A percentile compares a stretch with the other conserved stretches of the same genome.
Conservation (phyloP, 2,797 vertebrate species). For the Urocyon cinereoargenteus region DNA sequence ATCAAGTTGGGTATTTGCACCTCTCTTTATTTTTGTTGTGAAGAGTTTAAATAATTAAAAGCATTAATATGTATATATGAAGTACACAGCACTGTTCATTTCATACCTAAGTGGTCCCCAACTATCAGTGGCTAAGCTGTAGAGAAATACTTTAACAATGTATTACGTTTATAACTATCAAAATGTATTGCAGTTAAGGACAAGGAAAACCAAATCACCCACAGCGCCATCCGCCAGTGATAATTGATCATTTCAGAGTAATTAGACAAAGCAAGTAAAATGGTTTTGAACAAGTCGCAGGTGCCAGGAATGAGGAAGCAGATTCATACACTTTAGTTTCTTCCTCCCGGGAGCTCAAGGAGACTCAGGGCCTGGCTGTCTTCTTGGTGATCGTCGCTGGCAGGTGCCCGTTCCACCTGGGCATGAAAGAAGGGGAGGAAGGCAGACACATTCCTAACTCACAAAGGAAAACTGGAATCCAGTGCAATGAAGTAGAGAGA, state of each 20-base stretch:
- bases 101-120: not conserved
- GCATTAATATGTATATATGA: not conserved
- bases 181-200: not conserved
- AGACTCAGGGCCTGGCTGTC: not conserved
- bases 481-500: not conserved
- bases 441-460: not conserved
- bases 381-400: not conserved
- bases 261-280: conserved; percentile 36
- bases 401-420: not conserved
- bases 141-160: not conserved
- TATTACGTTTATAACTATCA: not conserved
- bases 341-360: rapidly evolving
- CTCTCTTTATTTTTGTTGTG: conserved; percentile 1
- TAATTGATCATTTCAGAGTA: not conserved
- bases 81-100: not conserved
- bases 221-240: not conserved
- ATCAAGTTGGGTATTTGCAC: not conserved
- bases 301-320: not conserved
- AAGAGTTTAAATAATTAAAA: conserved; percentile 8
- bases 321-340: not conserved
- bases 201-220: not conserved
- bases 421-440: not conserved
- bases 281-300: not conserved
- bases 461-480: not conserved
- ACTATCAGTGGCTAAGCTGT: not conserved